These are phyloP conservation scores for Lepeophtheirus nordmannii DNA, from an alignment of 2,888 invertebrate species.

Conservation along the genomic window DNA sequence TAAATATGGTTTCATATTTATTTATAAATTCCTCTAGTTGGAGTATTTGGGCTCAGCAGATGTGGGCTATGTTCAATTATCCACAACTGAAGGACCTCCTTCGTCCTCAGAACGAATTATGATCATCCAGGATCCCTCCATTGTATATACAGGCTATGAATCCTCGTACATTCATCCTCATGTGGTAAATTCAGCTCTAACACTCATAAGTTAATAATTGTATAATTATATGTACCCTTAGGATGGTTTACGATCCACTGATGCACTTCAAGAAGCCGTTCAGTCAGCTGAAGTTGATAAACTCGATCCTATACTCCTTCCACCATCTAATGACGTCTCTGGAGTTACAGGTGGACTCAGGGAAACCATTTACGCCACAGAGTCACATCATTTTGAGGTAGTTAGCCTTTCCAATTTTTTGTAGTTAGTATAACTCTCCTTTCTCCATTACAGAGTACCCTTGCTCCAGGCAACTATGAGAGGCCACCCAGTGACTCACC, in stretches of 20 bases:
- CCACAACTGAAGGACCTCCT: not conserved
- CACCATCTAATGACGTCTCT: not conserved
- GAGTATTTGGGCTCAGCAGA: not conserved
- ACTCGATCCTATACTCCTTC: not conserved
- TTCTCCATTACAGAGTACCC: too few relatives aligned
- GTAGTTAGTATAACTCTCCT: too few relatives aligned
- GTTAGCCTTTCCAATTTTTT: not conserved
- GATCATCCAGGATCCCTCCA: not conserved
- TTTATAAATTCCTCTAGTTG: not conserved
- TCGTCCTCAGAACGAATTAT: not conserved
- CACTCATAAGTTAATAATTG: too few relatives aligned
- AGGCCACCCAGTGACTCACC: not conserved
- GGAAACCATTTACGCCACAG: not conserved
- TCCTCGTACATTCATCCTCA: not conserved
- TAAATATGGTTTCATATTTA: too few relatives aligned
- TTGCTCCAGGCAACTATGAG: too few relatives aligned
- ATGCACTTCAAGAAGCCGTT: slow-evolving; percentile 13
- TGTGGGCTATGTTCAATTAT: not conserved
- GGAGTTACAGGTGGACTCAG: not conserved
- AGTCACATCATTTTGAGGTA: not conserved
- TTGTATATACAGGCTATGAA: not conserved
- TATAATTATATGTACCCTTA: not conserved
- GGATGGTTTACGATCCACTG: not conserved
- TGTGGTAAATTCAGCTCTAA: not conserved
- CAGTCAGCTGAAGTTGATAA: slow-evolving; percentile 17